Percentiles rank a stretch among this genome's conserved stretches.
phyloP scores from a whole-genome alignment of 2,888 invertebrate genomes.

The Gandaritis pyraliata region DNA sequence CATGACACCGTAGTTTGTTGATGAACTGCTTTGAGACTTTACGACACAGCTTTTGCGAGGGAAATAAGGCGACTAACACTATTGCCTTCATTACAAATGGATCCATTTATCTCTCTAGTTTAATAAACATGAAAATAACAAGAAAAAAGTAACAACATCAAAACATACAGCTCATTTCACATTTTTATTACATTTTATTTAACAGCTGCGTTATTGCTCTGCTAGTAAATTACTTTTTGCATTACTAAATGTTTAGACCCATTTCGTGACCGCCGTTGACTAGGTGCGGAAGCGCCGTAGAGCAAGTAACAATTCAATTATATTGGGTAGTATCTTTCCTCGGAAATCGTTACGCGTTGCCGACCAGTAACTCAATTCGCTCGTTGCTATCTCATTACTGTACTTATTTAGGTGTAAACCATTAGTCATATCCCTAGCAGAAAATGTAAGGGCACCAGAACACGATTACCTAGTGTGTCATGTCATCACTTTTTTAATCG shows the following conservation, averaged over 20 bases:
- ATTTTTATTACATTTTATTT: slow-evolving; percentile 11
- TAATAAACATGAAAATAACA: neutral
- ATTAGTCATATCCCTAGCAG: too few relatives aligned
- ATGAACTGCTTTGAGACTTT: slow-evolving; percentile 6
- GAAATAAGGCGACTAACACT: neutral
- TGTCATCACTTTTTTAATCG: too few relatives aligned
- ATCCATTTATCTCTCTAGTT: neutral
- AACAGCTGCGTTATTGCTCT: slow-evolving; percentile 1
- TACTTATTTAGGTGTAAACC: too few relatives aligned
- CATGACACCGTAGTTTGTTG: slow-evolving; percentile 3
- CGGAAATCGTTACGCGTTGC: too few relatives aligned
- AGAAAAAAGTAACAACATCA: slow-evolving; percentile 4
- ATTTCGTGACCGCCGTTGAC: too few relatives aligned
- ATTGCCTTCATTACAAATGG: neutral
- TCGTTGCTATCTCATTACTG: too few relatives aligned
- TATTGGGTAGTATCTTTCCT: too few relatives aligned
- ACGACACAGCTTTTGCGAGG: neutral
- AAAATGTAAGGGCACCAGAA: too few relatives aligned
- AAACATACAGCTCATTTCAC: slow-evolving; percentile 10
- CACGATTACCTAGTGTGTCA: too few relatives aligned
- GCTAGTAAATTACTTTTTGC: slow-evolving; percentile 1
- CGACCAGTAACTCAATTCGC: too few relatives aligned
- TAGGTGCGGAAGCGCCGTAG: too few relatives aligned
- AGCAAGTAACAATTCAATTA: neutral
- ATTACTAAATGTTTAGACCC: slow-evolving; percentile 3